Conservation (phyloP, 2,113 vertebrate genomes). For the Gallinago jamesoni region DNA sequence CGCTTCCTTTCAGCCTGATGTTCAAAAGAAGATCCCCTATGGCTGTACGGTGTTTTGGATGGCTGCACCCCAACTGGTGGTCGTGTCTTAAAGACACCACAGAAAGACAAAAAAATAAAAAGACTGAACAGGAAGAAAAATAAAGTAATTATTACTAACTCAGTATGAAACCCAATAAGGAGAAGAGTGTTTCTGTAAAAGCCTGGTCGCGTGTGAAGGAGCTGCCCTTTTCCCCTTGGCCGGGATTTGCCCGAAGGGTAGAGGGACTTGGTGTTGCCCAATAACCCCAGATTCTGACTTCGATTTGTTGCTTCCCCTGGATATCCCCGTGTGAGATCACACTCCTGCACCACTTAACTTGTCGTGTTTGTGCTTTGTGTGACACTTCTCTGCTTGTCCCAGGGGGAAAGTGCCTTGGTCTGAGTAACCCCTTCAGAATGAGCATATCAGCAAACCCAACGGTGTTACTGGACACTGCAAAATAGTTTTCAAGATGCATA, state of each 20-base stretch:
- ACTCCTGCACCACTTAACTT: not conserved
- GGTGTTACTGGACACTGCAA: fast-evolving
- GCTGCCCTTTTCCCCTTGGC: not conserved
- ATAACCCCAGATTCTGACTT: fast-evolving
- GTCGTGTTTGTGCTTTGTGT: fast-evolving
- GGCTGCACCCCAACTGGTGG: fast-evolving
- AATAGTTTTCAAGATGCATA: fast-evolving
- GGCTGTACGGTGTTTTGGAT: not conserved
- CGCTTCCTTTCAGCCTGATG: not conserved
- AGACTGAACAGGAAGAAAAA: not conserved
- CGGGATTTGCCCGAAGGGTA: not conserved
- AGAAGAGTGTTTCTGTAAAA: fast-evolving
- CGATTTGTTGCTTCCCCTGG: not conserved
- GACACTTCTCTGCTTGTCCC: not conserved
- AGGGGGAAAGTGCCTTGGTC: not conserved
- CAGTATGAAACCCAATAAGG: fast-evolving
- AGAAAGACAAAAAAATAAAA: fast-evolving
- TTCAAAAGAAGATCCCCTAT: not conserved
- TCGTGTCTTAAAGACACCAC: fast-evolving
- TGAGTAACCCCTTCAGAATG: not conserved
- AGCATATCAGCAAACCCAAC: fast-evolving
- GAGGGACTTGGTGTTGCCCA: not conserved
- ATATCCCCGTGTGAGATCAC: not conserved
- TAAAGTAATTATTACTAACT: fast-evolving
- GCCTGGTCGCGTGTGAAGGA: fast-evolving